These are phyloP conservation scores for Dicerorhinus sumatrensis DNA, from an alignment of 2,113 vertebrate species.

Conservation along the genomic window DNA sequence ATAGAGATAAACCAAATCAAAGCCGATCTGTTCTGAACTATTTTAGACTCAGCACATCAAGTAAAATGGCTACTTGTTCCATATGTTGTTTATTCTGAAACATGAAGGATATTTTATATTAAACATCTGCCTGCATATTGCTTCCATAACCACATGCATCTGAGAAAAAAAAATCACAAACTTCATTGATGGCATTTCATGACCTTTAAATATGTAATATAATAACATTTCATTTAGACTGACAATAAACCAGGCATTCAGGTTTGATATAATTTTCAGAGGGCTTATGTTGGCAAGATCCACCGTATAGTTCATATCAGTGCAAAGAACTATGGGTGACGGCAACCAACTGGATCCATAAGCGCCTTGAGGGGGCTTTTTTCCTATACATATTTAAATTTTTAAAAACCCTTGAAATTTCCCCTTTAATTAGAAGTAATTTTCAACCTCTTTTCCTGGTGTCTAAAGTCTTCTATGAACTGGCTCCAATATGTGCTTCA, in stretches of 20 bases:
- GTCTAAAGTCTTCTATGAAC: not conserved
- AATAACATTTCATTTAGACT: conserved; percentile 75
- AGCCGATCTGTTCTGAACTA: conserved; percentile 57
- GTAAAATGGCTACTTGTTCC: conserved; percentile 72
- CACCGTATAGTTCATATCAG: conserved; percentile 11
- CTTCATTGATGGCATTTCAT: conserved; percentile 76
- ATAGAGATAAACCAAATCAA: conserved; percentile 72
- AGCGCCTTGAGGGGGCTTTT: not conserved
- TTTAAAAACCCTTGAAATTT: not conserved
- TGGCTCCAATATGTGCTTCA: not conserved
- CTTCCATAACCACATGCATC: conserved; percentile 73
- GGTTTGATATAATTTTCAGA: conserved; percentile 57
- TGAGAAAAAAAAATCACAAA: conserved; percentile 61
- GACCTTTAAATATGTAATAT: conserved; percentile 73
- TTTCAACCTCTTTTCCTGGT: not conserved
- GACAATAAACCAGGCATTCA: conserved; percentile 62
- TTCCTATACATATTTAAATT: not conserved
- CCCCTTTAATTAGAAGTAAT: not conserved
- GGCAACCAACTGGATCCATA: not conserved
- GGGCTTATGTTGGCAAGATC: not conserved
- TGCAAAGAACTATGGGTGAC: not conserved
- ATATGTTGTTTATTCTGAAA: conserved; percentile 74
- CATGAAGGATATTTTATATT: conserved; percentile 81
- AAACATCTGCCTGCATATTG: conserved; percentile 78
- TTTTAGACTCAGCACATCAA: conserved; percentile 74